A percentile compares a stretch with the other conserved stretches of the same genome.
Conservation (phyloP, 2,113 vertebrate species). For the Malaclemys terrapin region DNA sequence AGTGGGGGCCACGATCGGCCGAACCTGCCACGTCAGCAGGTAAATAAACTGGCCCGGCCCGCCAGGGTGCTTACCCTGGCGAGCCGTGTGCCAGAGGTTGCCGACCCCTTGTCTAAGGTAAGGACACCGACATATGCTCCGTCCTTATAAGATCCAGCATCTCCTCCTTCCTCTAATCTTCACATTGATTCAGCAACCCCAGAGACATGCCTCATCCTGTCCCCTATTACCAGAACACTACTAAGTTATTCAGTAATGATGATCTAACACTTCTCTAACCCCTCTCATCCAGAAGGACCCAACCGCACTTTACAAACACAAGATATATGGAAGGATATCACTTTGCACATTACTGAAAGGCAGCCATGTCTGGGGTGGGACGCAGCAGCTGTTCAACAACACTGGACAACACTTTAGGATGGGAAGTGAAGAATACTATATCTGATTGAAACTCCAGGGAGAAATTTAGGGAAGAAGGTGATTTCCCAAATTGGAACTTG, state of each 20-base stretch:
- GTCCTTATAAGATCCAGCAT: slow-evolving; percentile 47
- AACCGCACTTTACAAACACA: not conserved
- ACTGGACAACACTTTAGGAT: not conserved
- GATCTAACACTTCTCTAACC: slow-evolving; percentile 43
- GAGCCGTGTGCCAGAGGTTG: too few species aligned
- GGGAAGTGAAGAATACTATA: not conserved
- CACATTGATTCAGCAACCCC: not conserved
- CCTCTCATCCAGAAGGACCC: not conserved
- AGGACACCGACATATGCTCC: slow-evolving; percentile 43
- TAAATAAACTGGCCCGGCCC: too few species aligned
- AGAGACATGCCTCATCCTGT: not conserved
- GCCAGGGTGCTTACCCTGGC: too few species aligned
- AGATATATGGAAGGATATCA: not conserved
- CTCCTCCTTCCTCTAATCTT: slow-evolving; percentile 57
- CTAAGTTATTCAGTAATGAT: slow-evolving; percentile 6
- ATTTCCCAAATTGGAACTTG: not conserved
- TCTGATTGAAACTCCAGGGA: fast-evolving
- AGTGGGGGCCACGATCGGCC: too few species aligned
- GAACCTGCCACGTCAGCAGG: too few species aligned
- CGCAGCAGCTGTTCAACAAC: not conserved
- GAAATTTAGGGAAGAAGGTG: not conserved
- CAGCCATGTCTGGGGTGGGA: not conserved
- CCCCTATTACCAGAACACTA: slow-evolving; percentile 68
- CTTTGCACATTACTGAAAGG: not conserved
- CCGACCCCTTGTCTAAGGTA: too few species aligned